These are phyloP conservation scores for Acrocephalus arundinaceus DNA, from an alignment of 2,113 vertebrate genomes.

Conservation along the genomic window DNA sequence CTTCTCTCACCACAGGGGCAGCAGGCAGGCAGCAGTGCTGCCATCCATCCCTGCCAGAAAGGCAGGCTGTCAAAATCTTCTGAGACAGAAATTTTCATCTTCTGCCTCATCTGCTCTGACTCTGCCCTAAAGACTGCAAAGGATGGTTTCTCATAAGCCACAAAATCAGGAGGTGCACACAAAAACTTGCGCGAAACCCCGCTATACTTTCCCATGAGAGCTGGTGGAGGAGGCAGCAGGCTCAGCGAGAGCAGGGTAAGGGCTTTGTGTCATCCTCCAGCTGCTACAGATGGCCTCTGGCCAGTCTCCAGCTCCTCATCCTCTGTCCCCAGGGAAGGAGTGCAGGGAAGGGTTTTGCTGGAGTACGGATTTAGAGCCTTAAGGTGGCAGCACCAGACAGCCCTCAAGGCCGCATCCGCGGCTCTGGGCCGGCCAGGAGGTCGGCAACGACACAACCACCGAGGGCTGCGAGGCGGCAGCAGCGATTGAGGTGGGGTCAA, in stretches of 20 bases:
- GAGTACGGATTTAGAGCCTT: not conserved
- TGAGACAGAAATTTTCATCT: not conserved
- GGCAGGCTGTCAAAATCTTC: not conserved
- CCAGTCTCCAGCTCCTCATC: not conserved
- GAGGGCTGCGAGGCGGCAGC: not conserved
- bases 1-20: not conserved
- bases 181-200: not conserved
- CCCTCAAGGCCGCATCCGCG: accelerated
- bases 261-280: not conserved
- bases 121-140: not conserved
- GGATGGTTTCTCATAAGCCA: not conserved
- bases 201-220: accelerated
- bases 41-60: not conserved
- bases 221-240: not conserved
- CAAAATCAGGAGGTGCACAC: not conserved
- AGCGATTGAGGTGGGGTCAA: accelerated
- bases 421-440: not conserved
- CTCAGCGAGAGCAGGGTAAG: accelerated
- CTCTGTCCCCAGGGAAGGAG: no score
- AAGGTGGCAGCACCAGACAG: not conserved
- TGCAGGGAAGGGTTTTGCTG: not conserved
- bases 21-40: not conserved
- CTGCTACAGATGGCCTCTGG: accelerated
- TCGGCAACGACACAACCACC: no score
- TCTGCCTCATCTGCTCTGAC: not conserved